A percentile compares a stretch with the other conserved stretches of the same genome.
Conservation (phyloP, 2,113 vertebrate genomes). For the Chloroceryle aenea region DNA sequence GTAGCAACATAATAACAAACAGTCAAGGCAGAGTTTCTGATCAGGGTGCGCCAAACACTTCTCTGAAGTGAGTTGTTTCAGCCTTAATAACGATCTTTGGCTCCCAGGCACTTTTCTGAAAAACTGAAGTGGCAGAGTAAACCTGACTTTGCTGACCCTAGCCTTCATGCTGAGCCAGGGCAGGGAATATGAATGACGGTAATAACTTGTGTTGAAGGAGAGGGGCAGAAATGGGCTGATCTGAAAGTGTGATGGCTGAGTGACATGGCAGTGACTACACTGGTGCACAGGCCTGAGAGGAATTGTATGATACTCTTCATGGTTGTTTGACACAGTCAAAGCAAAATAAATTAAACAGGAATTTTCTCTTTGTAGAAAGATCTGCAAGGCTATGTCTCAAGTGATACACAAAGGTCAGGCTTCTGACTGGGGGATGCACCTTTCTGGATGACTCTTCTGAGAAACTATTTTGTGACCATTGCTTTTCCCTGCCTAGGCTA, state of each 20-base stretch:
- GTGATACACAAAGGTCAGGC: fast-evolving
- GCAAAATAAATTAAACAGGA: neutral
- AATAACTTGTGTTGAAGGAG: neutral
- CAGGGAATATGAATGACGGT: fast-evolving
- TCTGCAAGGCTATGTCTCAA: neutral
- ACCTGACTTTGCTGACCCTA: neutral
- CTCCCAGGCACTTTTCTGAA: neutral
- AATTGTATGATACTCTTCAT: fast-evolving
- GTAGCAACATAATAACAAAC: neutral
- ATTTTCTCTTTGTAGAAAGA: neutral
- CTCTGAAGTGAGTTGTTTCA: neutral
- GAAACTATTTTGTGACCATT: neutral
- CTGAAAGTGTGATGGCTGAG: neutral
- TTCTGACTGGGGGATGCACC: neutral
- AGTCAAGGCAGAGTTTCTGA: neutral
- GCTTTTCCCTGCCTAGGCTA: neutral
- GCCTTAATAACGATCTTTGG: neutral
- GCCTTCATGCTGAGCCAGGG: neutral
- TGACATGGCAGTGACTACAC: fast-evolving
- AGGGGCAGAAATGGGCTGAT: neutral
- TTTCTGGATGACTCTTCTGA: neutral
- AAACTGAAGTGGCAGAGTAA: neutral
- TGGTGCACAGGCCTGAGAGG: fast-evolving
- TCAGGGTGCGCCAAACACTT: neutral
- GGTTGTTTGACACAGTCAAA: neutral